Evolutionary conservation across 2,113 vertebrate species (phyloP).

Genomic region (Sander lucioperca): DNA sequence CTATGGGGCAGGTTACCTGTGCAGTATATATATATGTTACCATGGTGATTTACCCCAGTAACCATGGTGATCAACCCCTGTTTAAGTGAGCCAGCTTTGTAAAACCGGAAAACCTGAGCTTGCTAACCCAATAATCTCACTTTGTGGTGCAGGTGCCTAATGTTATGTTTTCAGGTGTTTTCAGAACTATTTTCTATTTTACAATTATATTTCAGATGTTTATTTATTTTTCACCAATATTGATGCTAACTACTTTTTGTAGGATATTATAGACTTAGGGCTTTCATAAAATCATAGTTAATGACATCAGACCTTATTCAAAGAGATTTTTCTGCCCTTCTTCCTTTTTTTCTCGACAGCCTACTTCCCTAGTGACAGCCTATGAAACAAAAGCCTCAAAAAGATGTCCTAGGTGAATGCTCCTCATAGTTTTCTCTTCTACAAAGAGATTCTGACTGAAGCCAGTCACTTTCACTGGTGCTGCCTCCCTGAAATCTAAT

Average conservation of each 20-base stretch:
- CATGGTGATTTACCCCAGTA: background rate
- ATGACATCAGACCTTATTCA: background rate
- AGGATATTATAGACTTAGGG: no score
- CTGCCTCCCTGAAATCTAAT: conserved; percentile 77
- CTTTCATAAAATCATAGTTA: background rate
- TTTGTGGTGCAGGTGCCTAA: background rate
- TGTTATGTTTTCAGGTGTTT: background rate
- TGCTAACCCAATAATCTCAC: background rate
- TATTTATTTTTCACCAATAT: no score
- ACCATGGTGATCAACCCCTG: background rate
- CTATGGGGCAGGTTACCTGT: background rate
- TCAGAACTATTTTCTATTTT: background rate
- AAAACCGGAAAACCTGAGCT: background rate
- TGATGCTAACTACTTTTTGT: no score
- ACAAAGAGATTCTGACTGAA: conserved; percentile 48
- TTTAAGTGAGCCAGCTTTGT: no score
- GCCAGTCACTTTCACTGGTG: conserved; percentile 77
- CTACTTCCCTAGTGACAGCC: background rate
- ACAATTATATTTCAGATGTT: no score
- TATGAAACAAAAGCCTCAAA: conserved; percentile 19
- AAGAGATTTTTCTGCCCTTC: background rate
- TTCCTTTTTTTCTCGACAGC: background rate
- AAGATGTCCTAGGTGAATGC: conserved; percentile 27
- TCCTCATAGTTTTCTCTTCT: conserved; percentile 19
- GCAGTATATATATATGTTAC: background rate